A percentile compares a stretch with the other conserved stretches of the same genome.
These are phyloP conservation scores for Drosophila kurseongensis DNA, from an alignment of 1,140 invertebrate genomes.

Conservation along the genomic window DNA sequence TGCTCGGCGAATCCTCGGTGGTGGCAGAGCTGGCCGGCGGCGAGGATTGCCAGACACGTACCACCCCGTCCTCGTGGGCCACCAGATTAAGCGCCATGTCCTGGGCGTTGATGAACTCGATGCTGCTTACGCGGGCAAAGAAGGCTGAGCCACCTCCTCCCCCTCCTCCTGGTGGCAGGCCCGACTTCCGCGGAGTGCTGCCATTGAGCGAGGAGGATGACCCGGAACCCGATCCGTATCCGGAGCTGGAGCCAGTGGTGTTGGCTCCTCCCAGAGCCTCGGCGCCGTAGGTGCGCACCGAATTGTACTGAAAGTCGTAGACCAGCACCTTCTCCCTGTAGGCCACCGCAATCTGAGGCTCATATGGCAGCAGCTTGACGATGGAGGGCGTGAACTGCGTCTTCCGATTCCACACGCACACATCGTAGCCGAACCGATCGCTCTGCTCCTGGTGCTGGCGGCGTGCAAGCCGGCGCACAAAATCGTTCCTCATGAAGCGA, in stretches of 20 bases:
- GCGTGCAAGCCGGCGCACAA: constrained; percentile 86
- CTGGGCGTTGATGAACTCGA: constrained; percentile 96
- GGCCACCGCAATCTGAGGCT: constrained; percentile 94
- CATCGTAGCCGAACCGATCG: constrained; percentile 87
- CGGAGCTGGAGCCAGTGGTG: neutral
- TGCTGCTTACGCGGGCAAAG: constrained; percentile 89
- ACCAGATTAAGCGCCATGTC: constrained; percentile 87
- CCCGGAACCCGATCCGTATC: constrained; percentile 23
- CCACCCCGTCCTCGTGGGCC: constrained; percentile 85
- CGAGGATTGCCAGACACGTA: constrained; percentile 85
- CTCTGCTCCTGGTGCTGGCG: constrained; percentile 87
- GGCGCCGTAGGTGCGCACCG: constrained; percentile 56
- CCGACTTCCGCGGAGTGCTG: constrained; percentile 35
- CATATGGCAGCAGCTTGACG: constrained; percentile 95
- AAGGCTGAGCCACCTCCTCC: constrained; percentile 1
- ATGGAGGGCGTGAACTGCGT: constrained; percentile 91
- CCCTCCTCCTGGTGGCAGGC: constrained; percentile 36
- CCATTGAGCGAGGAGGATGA: constrained; percentile 38
- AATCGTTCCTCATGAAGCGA: constrained; percentile 87
- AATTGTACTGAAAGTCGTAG: constrained; percentile 79
- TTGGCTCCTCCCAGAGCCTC: constrained; percentile 17
- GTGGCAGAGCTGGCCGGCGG: neutral
- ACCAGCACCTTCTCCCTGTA: constrained; percentile 91
- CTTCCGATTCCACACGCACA: constrained; percentile 93
- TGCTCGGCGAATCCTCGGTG: constrained; percentile 3